A percentile compares a stretch with the other conserved stretches of the same genome.
These are phyloP conservation scores for Tachina lurida DNA, from an alignment of 2,888 invertebrate species.

Conservation along the genomic window DNA sequence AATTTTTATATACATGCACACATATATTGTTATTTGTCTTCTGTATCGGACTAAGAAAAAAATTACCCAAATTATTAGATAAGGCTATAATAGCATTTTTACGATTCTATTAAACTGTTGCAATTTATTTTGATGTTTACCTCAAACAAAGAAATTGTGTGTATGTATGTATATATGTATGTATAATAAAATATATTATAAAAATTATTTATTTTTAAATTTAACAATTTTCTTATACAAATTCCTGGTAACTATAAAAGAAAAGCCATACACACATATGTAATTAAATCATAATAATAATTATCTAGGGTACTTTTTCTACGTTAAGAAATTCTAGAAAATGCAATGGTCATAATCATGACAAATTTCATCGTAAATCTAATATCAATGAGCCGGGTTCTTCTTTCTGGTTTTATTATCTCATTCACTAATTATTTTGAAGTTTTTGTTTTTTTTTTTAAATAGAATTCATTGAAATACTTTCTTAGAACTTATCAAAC, in stretches of 20 bases:
- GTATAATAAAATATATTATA: constrained; percentile 6
- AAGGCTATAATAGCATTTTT: constrained; percentile 20
- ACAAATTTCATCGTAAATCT: no score
- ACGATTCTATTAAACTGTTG: constrained; percentile 14
- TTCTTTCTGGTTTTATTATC: no score
- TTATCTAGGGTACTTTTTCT: constrained; percentile 5
- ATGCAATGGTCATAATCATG: no score
- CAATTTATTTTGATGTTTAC: constrained; percentile 1
- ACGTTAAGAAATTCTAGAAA: no score
- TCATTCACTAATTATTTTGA: background rate
- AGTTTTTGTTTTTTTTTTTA: no score
- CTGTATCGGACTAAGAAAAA: background rate
- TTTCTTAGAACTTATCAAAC: no score
- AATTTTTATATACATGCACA: no score
- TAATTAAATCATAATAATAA: background rate
- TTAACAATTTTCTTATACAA: background rate
- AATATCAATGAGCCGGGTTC: no score
- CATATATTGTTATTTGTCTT: background rate
- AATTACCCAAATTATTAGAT: constrained; percentile 43
- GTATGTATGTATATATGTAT: background rate
- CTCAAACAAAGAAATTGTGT: background rate
- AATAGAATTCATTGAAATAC: no score
- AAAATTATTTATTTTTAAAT: background rate
- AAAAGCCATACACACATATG: background rate
- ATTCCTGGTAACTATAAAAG: constrained; percentile 19